phyloP scores from a whole-genome alignment of 2,888 invertebrate genomes.

The Diaprepes abbreviatus region DNA sequence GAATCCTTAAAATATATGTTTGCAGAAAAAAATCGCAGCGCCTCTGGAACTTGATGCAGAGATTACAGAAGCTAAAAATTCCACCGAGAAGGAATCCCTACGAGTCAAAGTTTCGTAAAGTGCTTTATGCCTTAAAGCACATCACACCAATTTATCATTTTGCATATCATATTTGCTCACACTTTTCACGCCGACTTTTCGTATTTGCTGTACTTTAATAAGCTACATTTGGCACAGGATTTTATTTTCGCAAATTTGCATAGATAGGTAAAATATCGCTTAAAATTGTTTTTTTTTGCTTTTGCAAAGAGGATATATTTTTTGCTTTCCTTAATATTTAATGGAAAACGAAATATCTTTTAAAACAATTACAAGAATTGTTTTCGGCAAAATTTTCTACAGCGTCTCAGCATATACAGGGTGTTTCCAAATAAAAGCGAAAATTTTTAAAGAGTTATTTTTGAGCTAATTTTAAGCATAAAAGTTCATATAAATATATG shows the following conservation, averaged over 20 bases:
- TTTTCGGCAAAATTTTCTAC: too few species aligned
- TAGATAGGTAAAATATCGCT: not conserved
- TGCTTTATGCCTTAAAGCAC: slow-evolving; percentile 54
- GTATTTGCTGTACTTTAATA: slow-evolving; percentile 32
- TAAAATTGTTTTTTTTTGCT: not conserved
- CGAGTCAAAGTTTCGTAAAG: slow-evolving; percentile 56
- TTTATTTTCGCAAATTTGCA: slow-evolving; percentile 9
- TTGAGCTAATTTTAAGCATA: too few species aligned
- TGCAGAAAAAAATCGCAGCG: not conserved
- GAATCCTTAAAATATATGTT: not conserved
- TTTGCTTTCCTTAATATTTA: too few species aligned
- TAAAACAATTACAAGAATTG: too few species aligned
- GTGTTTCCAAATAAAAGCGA: too few species aligned
- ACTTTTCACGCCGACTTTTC: slow-evolving; percentile 36
- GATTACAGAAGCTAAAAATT: slow-evolving; percentile 25
- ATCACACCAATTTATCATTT: slow-evolving; percentile 56
- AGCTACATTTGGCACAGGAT: slow-evolving; percentile 9
- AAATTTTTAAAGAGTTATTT: too few species aligned
- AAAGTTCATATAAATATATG: too few species aligned
- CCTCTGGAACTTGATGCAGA: slow-evolving; percentile 4
- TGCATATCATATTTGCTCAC: slow-evolving; percentile 47
- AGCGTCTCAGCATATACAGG: too few species aligned
- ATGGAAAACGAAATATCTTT: too few species aligned
- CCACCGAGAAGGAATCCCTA: slow-evolving; percentile 16
- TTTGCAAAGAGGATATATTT: not conserved